Evolutionary conservation across 2,888 invertebrate genomes (phyloP).

Genomic region (Lampropteryx suffumata): DNA sequence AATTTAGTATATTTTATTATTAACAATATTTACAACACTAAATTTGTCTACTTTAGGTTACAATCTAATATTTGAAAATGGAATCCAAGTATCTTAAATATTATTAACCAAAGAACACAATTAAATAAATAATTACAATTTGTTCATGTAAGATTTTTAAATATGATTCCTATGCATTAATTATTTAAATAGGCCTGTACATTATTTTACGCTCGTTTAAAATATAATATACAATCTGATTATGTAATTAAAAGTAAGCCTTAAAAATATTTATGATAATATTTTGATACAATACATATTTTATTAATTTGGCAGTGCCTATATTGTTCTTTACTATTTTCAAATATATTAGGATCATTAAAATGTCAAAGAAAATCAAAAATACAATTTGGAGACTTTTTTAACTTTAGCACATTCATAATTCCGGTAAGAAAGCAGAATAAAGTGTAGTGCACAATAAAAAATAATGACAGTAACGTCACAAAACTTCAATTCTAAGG

Average conservation of each 20-base stretch:
- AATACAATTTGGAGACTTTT: no score
- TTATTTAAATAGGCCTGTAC: background rate
- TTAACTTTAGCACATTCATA: no score
- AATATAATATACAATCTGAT: no score
- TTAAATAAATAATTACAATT: background rate
- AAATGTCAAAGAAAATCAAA: no score
- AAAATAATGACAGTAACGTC: constrained; percentile 10
- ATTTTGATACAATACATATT: background rate
- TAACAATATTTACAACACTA: constrained; percentile 67
- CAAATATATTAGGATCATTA: no score
- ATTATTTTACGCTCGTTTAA: background rate
- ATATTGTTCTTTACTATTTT: no score
- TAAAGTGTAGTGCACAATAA: no score
- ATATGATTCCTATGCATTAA: background rate
- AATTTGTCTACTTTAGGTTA: constrained; percentile 28
- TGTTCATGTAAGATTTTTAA: no score
- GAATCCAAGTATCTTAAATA: background rate
- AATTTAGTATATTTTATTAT: constrained; percentile 34
- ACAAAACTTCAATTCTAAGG: constrained; percentile 21
- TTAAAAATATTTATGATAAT: no score
- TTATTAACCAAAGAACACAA: constrained; percentile 8
- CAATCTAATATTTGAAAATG: background rate
- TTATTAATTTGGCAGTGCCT: constrained; percentile 57
- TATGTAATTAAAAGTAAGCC: no score
- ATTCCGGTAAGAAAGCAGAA: no score